Conservation (phyloP, 2,888 invertebrate genomes). For the Caenorhabditis japonica region DNA sequence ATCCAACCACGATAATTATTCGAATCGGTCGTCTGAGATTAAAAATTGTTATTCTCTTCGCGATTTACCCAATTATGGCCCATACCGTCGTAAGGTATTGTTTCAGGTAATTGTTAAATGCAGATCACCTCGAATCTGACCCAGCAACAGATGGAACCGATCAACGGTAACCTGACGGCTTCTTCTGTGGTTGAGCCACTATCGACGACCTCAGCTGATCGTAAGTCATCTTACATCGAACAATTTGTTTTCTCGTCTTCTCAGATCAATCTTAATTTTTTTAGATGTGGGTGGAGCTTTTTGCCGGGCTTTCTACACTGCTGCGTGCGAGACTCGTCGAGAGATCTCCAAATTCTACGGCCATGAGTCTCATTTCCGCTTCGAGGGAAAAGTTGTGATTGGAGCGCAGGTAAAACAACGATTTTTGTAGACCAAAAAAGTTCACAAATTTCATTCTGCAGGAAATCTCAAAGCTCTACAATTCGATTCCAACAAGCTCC, state of each 20-base stretch:
- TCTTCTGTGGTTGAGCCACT: slow-evolving; percentile 6
- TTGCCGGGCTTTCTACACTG: slow-evolving; percentile 54
- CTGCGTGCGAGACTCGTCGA: slow-evolving; percentile 35
- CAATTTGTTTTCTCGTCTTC: slow-evolving; percentile 1
- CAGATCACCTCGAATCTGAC: slow-evolving; percentile 41
- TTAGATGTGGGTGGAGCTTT: slow-evolving; percentile 55
- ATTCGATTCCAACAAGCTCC: slow-evolving; percentile 24
- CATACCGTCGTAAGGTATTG: neutral
- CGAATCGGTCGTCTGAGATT: no score
- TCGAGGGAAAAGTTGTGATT: slow-evolving; percentile 49
- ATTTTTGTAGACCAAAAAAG: neutral
- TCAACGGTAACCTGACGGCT: slow-evolving; percentile 29
- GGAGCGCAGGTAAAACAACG: slow-evolving; percentile 53
- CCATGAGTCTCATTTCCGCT: slow-evolving; percentile 58
- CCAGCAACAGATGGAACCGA: slow-evolving; percentile 32
- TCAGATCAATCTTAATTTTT: neutral
- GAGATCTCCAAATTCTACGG: slow-evolving; percentile 57
- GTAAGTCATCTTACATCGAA: slow-evolving; percentile 29
- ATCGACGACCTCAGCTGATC: slow-evolving; percentile 10
- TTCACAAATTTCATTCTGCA: slow-evolving; percentile 15
- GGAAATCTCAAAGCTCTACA: slow-evolving; percentile 50
- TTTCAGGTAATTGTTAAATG: slow-evolving; percentile 53
- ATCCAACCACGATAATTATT: no score
- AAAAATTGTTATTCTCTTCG: no score
- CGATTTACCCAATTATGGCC: no score